Evolutionary conservation across 2,888 invertebrate genomes (phyloP), one percentile per base, ranked within the genome.

Genomic region (Drosophila infuscata): DNA sequence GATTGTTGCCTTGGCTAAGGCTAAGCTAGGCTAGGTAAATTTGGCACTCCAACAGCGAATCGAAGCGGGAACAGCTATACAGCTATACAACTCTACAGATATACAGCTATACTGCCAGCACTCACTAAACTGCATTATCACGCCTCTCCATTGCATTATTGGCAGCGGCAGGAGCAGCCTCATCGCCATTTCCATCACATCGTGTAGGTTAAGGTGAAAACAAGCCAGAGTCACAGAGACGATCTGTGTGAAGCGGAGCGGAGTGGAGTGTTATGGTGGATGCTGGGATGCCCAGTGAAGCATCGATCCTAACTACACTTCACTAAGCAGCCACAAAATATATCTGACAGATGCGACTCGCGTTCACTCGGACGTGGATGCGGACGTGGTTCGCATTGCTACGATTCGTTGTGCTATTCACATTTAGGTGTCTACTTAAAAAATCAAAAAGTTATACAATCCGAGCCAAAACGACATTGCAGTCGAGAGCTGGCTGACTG

Each of bases 121-220:
- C 81, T 89, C 81, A 88, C 88, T 86, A 88, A 88, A 89, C 90
- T 88, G 87, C 87, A 88, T 85, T 88, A 89, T 88, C 89, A 88
- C 87, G 88, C 89, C 87, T 89, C 87, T 89, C 89, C 84, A 72
- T 87, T 79, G 89, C 89, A 87, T 89, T 85, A 85, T 85, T 85
- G 89, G 89, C 89, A 86, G 86, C 88, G 61, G n/a, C n/a, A 9
- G 38, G 9, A 1, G 67, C 65, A 54, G 69, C 60, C 60, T 63
- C 75, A 75, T 71, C 79, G 73, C 79, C 75, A 81, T 81, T 81
- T 79, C 75, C 82, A 79, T 76, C 76, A 68, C 78, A 57, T 68
- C 74, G 71, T 76, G 72, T 82, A 78, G 80, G 88, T 84, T 82
- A 82, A 89, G 88, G 88, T 88, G 88, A 84, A 88, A 89, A 87